phyloP scores from a whole-genome alignment of 1,140 invertebrate species.

The Aplysia californica region DNA sequence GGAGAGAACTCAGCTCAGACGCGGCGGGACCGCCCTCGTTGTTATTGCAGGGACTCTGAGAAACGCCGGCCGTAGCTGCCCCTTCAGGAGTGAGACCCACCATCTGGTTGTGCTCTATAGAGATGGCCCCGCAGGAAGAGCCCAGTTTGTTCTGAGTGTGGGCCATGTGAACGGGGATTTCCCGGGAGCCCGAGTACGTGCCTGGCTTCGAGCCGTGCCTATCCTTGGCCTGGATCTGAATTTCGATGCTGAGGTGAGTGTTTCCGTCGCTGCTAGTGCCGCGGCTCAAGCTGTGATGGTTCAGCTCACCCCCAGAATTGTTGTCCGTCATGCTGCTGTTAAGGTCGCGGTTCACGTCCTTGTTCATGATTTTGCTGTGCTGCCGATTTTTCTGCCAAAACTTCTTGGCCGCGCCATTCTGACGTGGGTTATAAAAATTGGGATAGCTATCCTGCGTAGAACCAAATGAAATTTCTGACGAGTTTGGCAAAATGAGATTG shows the following conservation, averaged over 20 bases:
- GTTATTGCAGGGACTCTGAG: neutral
- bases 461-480: constrained; percentile 54
- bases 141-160: constrained; percentile 20
- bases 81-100: no score
- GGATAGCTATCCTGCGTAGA: constrained; percentile 71
- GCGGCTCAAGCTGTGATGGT: constrained; percentile 38
- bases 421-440: constrained; percentile 92
- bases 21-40: constrained; percentile 3
- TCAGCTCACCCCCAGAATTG: constrained; percentile 48
- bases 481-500: constrained; percentile 50
- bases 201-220: constrained; percentile 6
- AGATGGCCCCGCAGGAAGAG: constrained; percentile 16
- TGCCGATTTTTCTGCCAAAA: constrained; percentile 90
- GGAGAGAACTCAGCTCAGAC: constrained; percentile 33
- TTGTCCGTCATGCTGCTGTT: constrained; percentile 56
- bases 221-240: constrained; percentile 47
- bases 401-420: constrained; percentile 90
- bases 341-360: constrained; percentile 58
- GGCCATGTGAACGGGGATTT: constrained; percentile 19
- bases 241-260: constrained; percentile 57
- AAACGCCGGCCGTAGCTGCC: neutral
- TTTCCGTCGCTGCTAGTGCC: constrained; percentile 54
- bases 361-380: constrained; percentile 70
- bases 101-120: constrained; percentile 11
- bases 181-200: constrained; percentile 11